Percentiles rank a stretch among this genome's conserved stretches.
Conservation (phyloP, 2,888 invertebrate genomes). For the Lasioglossum lativentre region DNA sequence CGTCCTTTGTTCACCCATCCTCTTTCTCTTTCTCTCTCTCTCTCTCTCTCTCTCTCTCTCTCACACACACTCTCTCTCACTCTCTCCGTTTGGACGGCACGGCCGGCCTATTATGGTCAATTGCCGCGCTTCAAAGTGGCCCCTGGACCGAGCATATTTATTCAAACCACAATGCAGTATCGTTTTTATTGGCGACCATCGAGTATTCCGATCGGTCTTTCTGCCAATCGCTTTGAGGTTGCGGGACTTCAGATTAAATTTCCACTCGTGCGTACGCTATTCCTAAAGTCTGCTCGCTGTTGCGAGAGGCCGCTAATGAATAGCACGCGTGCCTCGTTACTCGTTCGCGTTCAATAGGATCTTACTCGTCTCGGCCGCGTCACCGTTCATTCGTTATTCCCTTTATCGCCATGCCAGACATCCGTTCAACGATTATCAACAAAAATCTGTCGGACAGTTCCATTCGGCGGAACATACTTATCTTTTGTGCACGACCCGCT, state of each 20-base stretch:
- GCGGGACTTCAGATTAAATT: constrained; percentile 48
- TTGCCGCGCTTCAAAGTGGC: constrained; percentile 59
- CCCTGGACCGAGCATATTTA: constrained; percentile 49
- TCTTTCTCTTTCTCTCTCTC: neutral
- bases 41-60: neutral
- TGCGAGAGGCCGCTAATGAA: constrained; percentile 16
- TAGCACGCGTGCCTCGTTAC: neutral
- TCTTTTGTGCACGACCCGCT: neutral
- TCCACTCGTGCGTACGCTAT: constrained; percentile 22
- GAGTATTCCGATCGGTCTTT: constrained; percentile 25
- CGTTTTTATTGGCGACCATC: constrained; percentile 38
- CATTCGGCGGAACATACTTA: neutral
- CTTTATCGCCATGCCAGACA: neutral
- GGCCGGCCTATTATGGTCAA: constrained; percentile 55
- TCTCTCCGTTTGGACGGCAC: constrained; percentile 32
- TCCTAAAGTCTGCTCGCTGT: constrained; percentile 15
- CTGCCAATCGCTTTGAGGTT: constrained; percentile 25
- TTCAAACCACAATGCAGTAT: constrained; percentile 52
- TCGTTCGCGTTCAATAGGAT: neutral
- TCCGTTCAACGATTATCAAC: neutral
- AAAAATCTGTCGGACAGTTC: neutral
- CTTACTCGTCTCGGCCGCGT: neutral
- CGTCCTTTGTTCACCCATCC: neutral
- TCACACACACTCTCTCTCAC: neutral
- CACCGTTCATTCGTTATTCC: neutral